Conservation (phyloP, 2,113 vertebrate genomes). For the Lagopus muta region DNA sequence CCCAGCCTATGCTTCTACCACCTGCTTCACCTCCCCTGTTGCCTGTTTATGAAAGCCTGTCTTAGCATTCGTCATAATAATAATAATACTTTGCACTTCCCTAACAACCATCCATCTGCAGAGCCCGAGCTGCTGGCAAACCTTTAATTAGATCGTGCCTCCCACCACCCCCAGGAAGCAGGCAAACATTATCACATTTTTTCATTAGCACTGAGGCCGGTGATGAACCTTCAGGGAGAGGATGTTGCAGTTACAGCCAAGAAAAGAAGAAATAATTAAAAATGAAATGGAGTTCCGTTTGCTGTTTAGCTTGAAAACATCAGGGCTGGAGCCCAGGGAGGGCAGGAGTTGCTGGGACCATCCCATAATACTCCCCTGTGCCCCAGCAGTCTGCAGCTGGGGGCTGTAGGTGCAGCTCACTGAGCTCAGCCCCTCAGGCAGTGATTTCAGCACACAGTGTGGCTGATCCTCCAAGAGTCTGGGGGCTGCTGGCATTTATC, state of each 20-base stretch:
- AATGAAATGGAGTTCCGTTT: neutral
- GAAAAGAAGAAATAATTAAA: neutral
- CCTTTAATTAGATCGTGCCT: slow-evolving; percentile 55
- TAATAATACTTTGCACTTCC: slow-evolving; percentile 19
- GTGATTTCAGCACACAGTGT: neutral
- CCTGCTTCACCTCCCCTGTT: slow-evolving; percentile 11
- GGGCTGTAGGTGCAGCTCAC: neutral
- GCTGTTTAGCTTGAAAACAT: neutral
- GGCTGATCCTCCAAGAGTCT: neutral
- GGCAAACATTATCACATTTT: slow-evolving; percentile 23
- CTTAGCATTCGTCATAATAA: neutral
- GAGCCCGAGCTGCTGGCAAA: neutral
- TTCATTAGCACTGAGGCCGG: slow-evolving; percentile 12
- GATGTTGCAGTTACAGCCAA: neutral
- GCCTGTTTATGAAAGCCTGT: slow-evolving; percentile 22
- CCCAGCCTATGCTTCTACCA: neutral
- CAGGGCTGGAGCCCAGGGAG: neutral
- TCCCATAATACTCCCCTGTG: neutral
- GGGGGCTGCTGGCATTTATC: neutral
- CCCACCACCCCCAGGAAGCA: neutral
- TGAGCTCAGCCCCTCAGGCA: fast-evolving
- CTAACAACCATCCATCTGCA: slow-evolving; percentile 23
- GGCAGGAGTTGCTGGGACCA: neutral
- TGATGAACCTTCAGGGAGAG: neutral
- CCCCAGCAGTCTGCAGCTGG: neutral